These are phyloP conservation scores for Ochotona curzoniae DNA, from an alignment of 2,113 vertebrate genomes.

Conservation along the genomic window DNA sequence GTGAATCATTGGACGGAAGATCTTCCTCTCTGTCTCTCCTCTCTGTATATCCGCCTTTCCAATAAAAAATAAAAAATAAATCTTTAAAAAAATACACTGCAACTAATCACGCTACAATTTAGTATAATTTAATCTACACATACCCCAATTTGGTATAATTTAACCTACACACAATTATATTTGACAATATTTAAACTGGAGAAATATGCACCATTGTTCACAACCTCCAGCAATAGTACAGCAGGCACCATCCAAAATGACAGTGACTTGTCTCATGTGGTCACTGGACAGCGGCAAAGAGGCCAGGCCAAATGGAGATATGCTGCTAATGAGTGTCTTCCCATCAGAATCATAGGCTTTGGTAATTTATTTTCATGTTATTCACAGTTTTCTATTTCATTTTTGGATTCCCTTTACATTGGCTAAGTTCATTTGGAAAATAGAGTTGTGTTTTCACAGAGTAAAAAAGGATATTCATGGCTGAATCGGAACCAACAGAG, in stretches of 20 bases:
- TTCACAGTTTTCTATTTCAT: conserved; percentile 25
- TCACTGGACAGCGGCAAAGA: not conserved
- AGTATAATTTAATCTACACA: not conserved
- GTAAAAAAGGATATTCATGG: not conserved
- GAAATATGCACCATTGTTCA: not conserved
- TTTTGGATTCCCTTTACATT: conserved; percentile 32
- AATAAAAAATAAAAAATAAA: too few relatives aligned
- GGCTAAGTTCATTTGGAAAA: conserved; percentile 45
- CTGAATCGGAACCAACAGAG: not conserved
- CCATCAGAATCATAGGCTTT: not conserved
- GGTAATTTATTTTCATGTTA: not conserved
- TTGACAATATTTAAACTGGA: not conserved
- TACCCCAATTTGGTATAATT: not conserved
- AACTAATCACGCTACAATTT: not conserved
- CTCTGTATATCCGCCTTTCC: too few relatives aligned
- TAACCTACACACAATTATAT: conserved; percentile 6
- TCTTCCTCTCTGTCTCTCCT: too few relatives aligned
- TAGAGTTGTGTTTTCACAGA: conserved; percentile 25
- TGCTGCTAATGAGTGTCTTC: not conserved
- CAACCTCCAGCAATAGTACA: not conserved
- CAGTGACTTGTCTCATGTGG: not conserved
- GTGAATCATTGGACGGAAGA: too few relatives aligned
- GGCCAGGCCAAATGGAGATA: not conserved
- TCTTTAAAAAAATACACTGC: not conserved
- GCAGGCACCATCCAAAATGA: not conserved